Evolutionary conservation across 2,797 vertebrate species (phyloP).

Genomic region (Nothura maculosa): DNA sequence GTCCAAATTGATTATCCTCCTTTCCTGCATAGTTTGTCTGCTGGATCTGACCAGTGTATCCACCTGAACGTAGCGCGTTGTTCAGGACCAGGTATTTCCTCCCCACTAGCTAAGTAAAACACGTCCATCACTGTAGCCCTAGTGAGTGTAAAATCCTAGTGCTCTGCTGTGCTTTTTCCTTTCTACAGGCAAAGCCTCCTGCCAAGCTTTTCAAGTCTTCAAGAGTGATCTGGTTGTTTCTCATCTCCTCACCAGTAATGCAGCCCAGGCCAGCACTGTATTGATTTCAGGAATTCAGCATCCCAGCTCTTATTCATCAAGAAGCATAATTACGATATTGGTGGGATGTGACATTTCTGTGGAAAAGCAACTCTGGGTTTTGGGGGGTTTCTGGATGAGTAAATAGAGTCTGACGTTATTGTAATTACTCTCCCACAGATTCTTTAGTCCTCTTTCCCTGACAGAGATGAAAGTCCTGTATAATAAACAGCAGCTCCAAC

Average conservation of each 20-base stretch:
- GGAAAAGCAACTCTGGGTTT: constrained; percentile 21
- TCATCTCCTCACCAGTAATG: constrained; percentile 22
- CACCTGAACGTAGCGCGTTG: neutral
- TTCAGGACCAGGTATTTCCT: constrained; percentile 5
- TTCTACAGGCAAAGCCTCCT: neutral
- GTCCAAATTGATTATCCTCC: constrained; percentile 1
- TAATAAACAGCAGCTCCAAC: neutral
- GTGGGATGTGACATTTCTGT: constrained; percentile 25
- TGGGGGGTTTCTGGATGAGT: neutral
- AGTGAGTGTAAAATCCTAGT: constrained; percentile 19
- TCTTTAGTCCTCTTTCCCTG: neutral
- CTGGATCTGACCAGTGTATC: neutral
- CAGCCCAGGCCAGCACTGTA: constrained; percentile 2
- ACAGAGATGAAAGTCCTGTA: neutral
- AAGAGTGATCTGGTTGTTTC: constrained; percentile 46
- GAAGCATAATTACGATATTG: constrained; percentile 20
- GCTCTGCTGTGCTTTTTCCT: neutral
- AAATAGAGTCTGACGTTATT: neutral
- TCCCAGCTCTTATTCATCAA: constrained; percentile 16
- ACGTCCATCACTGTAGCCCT: neutral
- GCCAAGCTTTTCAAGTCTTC: constrained; percentile 43
- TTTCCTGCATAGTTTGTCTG: neutral
- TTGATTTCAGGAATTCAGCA: constrained; percentile 11
- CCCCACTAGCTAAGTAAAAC: neutral
- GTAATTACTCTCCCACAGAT: constrained; percentile 3